Evolutionary conservation across 2,888 invertebrate genomes (phyloP).

Genomic region (Cynaeus angustus): DNA sequence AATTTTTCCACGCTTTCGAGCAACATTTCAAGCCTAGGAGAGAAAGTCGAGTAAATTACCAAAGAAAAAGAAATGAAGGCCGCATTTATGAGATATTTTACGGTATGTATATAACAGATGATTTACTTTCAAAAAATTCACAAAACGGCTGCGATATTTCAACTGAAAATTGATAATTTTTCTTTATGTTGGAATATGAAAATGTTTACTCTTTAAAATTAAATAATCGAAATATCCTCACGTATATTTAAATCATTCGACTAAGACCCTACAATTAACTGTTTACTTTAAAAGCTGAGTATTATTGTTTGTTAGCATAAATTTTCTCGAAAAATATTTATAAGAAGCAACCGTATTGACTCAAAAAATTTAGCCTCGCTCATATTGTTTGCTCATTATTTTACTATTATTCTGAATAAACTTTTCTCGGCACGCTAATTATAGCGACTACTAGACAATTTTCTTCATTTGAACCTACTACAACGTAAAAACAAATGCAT

Average conservation of each 20-base stretch:
- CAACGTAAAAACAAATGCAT: no score
- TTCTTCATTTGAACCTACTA: no score
- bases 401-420: neutral
- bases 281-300: constrained; percentile 4
- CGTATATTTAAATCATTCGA: neutral
- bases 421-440: neutral
- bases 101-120: constrained; percentile 10
- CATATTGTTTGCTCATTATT: neutral
- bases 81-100: constrained; percentile 17
- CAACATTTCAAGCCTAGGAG: constrained; percentile 4
- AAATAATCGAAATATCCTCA: neutral
- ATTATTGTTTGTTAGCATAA: constrained; percentile 8
- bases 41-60: constrained; percentile 22
- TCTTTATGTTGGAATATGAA: neutral
- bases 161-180: neutral
- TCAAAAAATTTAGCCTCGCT: neutral
- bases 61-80: constrained; percentile 30
- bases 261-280: constrained; percentile 2
- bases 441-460: neutral
- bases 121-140: constrained; percentile 27
- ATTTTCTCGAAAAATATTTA: constrained; percentile 11
- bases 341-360: neutral
- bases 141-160: constrained; percentile 5
- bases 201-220: constrained; percentile 1
- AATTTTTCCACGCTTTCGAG: neutral